Base-by-base conservation (phyloP, 2,113 vertebrate genomes). In the Vimba vimba region DNA sequence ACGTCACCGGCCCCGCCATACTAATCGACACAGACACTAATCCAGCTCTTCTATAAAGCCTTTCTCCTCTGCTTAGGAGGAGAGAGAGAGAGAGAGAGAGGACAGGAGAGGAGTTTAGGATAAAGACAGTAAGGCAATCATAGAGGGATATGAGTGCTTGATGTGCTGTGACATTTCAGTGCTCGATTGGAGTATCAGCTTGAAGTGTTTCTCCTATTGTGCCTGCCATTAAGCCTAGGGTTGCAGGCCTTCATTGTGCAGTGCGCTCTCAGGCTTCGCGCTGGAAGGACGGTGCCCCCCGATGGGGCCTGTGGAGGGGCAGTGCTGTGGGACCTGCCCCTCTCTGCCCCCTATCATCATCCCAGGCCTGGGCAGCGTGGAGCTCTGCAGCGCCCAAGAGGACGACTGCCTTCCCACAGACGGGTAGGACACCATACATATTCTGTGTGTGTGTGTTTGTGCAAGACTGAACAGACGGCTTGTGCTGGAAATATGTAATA, bases 1-100 rank as follows among this genome's bases (percentile, higher is more conserved):
- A 95, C 93, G 94, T 95, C 94, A 95, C 89, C 87, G 82, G 52
- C 79, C 89, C 85, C 79, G 85, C 90, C 88, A 89, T 89, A 79
- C 85, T 95, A 95, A 95, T 95, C 88, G 91, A 95, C 94, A 94
- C 89, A 92, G 95, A 93, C 94, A 83, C 82, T 95, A 95, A 95
- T 95, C 93, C 94, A 30, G 90, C 91, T 93, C 89, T 88, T 90
- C 91, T 92, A 91, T 92, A 95, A 94, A 94, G 91, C 93, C 91
- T 79, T 89, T 90, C 89, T 90, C 84, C 86, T 79, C 89, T 89
- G 82, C 86, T 66, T 79, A 81, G 85, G 86, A 79, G 59, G 71
- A 33, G 86, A 86, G 75, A 77, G 82, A 85, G 77, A 62, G 83
- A 83, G 45, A 86, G 30, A 50, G 79, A 30, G 43, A 45, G 23